Conservation (phyloP, 2,888 invertebrate genomes). For the Uropetala carovei region DNA sequence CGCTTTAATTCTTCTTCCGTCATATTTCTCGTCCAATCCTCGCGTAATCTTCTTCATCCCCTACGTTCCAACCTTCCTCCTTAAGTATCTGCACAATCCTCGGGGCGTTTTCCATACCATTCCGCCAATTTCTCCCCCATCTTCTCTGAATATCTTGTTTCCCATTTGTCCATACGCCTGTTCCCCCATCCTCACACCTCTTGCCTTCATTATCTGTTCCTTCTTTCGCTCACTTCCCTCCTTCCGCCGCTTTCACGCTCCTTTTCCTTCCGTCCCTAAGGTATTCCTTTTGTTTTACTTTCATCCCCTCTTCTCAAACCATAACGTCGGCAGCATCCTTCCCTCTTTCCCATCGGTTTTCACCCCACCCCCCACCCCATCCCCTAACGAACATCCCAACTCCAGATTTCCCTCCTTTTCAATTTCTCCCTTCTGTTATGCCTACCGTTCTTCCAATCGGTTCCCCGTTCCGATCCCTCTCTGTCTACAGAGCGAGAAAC, state of each 20-base stretch:
- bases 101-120: no score
- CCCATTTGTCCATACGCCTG: no score
- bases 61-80: no score
- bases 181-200: background rate
- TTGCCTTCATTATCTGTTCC: background rate
- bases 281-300: background rate
- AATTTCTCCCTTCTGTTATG: background rate
- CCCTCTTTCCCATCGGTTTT: background rate
- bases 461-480: background rate
- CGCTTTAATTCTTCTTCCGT: no score
- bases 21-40: no score
- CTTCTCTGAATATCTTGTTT: no score
- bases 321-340: no score
- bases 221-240: background rate
- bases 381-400: background rate
- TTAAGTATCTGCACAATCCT: no score
- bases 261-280: background rate
- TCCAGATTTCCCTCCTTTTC: background rate
- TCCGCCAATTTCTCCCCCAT: no score
- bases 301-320: background rate
- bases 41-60: no score
- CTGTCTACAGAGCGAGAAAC: background rate
- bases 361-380: background rate
- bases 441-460: constrained; percentile 1
- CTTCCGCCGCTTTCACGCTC: background rate